Conservation (phyloP, 1,140 invertebrate genomes). For the Nymphalis io region DNA sequence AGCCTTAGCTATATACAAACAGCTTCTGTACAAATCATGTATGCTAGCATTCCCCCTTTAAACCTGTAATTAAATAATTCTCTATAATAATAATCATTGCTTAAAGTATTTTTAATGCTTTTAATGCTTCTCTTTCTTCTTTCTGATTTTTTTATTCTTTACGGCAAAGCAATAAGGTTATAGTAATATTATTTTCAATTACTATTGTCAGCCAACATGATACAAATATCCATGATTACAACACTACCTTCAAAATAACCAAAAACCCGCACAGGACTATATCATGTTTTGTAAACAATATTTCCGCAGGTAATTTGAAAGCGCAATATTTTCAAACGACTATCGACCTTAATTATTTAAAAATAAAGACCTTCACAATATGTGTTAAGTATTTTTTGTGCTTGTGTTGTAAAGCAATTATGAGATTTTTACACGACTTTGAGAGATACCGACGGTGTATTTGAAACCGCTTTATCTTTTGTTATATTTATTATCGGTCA, state of each 20-base stretch:
- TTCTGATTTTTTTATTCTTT: no score
- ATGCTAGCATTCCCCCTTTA: no score
- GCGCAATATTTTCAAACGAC: background rate
- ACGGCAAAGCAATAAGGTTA: background rate
- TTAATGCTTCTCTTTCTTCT: no score
- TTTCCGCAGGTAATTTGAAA: background rate
- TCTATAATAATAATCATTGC: no score
- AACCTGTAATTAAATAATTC: no score
- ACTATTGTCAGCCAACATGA: background rate
- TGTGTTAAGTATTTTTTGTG: conserved; percentile 2
- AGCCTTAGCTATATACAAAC: no score
- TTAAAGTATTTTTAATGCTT: no score
- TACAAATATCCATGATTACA: conserved; percentile 1
- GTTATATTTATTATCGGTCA: conserved; percentile 15
- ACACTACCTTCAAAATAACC: background rate
- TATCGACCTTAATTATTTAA: conserved; percentile 27
- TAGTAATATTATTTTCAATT: background rate
- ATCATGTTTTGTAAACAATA: conserved; percentile 26
- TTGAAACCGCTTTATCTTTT: conserved; percentile 25
- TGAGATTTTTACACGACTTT: conserved; percentile 40
- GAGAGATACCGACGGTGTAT: conserved; percentile 24
- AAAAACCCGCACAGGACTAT: background rate
- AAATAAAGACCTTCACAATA: conserved; percentile 13
- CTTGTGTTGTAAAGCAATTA: conserved; percentile 36
- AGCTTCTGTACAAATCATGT: no score